A percentile compares a stretch with the other conserved stretches of the same genome.
These are phyloP conservation scores for Mastigias papua DNA, from an alignment of 30 jellyfish, hydroid and myxozoan species.

Conservation along the genomic window DNA sequence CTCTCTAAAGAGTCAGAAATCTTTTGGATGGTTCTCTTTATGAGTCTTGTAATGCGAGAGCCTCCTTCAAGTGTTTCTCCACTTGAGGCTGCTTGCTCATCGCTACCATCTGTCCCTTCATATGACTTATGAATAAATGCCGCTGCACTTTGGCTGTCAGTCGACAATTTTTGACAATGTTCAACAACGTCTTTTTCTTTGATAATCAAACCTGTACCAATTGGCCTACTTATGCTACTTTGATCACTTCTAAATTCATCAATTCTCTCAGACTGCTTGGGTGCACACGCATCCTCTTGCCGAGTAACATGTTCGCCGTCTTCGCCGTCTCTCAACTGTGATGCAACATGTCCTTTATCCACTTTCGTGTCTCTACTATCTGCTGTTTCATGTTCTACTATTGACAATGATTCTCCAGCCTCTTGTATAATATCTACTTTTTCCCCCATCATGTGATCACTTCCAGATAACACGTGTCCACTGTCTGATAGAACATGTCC, in stretches of 20 bases:
- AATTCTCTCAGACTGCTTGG: background rate
- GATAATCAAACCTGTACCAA: background rate
- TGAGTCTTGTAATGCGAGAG: background rate
- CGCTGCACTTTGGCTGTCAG: background rate
- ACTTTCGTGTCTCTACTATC: background rate
- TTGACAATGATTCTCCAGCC: background rate
- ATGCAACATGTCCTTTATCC: background rate
- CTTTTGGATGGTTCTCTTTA: slow-evolving; percentile 9
- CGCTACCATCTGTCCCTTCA: background rate
- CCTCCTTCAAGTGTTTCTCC: background rate
- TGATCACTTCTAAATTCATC: background rate
- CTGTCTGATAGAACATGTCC: background rate
- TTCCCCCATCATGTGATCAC: background rate
- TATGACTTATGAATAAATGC: background rate
- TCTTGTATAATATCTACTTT: background rate
- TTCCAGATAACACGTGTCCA: background rate
- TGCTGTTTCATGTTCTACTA: background rate
- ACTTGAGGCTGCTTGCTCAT: background rate
- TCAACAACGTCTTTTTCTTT: too few relatives aligned
- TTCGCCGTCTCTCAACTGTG: background rate
- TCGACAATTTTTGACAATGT: too few relatives aligned
- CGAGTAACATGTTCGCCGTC: background rate
- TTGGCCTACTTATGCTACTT: background rate
- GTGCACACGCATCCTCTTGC: background rate
- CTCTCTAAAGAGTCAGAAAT: background rate